Evolutionary conservation across 1,140 invertebrate genomes (phyloP).

Genomic region (Phocides pigmalion): DNA sequence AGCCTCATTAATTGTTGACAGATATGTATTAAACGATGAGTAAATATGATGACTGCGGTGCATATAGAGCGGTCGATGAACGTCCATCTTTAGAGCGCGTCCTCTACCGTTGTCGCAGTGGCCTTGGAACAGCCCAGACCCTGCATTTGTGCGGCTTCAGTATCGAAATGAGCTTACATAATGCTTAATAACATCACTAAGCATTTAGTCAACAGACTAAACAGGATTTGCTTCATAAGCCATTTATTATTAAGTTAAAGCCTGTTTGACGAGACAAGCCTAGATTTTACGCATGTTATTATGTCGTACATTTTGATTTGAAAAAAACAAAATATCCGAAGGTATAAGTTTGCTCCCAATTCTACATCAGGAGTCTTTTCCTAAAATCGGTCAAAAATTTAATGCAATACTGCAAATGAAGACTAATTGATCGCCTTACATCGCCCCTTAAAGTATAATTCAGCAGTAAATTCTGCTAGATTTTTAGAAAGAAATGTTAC

Average conservation of each 20-base stretch:
- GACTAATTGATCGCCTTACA: no score
- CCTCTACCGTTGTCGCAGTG: constrained; percentile 12
- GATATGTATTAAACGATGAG: no score
- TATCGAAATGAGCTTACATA: constrained; percentile 42
- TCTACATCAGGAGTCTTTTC: no score
- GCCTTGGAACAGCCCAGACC: constrained; percentile 44
- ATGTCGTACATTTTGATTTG: constrained; percentile 24
- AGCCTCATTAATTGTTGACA: no score
- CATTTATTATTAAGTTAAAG: constrained; percentile 1
- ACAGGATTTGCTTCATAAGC: constrained; percentile 36
- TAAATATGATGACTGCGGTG: no score
- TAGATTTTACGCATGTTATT: background rate
- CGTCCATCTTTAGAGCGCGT: background rate
- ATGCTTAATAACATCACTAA: constrained; percentile 36
- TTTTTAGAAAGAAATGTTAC: no score
- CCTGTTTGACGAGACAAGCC: background rate
- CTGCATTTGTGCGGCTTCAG: constrained; percentile 44
- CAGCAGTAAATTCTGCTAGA: no score
- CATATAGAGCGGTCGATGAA: no score
- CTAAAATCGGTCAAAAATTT: no score
- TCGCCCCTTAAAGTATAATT: no score
- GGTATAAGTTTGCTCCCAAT: no score
- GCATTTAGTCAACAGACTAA: constrained; percentile 41
- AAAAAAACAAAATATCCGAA: constrained; percentile 24
- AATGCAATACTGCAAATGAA: no score